Conservation (phyloP, 2,888 invertebrate genomes). For the Thereva unica region DNA sequence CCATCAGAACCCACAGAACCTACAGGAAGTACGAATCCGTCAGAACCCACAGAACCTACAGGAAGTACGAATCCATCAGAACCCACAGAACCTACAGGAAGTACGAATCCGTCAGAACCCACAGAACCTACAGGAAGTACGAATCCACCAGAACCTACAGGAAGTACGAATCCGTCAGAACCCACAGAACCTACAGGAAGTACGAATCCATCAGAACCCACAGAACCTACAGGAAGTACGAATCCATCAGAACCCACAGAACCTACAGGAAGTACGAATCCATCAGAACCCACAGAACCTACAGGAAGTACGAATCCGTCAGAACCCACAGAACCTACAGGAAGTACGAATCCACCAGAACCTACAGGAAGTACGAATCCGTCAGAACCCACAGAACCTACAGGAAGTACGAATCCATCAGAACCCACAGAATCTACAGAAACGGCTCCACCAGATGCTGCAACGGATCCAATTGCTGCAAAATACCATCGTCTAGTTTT, state of each 20-base stretch:
- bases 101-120: background rate
- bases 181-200: background rate
- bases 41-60: background rate
- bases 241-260: background rate
- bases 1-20: background rate
- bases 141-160: background rate
- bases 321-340: background rate
- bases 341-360: background rate
- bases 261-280: background rate
- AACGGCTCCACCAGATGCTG: background rate
- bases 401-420: background rate
- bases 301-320: background rate
- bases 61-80: background rate
- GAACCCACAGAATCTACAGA: background rate
- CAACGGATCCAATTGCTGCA: background rate
- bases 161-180: background rate
- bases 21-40: background rate
- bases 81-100: background rate
- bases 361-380: background rate
- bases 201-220: no score
- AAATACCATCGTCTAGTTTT: conserved; percentile 16
- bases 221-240: background rate
- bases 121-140: background rate
- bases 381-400: background rate
- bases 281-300: background rate